Conservation (phyloP, 2,797 vertebrate genomes). For the Darevskia nairensis region DNA sequence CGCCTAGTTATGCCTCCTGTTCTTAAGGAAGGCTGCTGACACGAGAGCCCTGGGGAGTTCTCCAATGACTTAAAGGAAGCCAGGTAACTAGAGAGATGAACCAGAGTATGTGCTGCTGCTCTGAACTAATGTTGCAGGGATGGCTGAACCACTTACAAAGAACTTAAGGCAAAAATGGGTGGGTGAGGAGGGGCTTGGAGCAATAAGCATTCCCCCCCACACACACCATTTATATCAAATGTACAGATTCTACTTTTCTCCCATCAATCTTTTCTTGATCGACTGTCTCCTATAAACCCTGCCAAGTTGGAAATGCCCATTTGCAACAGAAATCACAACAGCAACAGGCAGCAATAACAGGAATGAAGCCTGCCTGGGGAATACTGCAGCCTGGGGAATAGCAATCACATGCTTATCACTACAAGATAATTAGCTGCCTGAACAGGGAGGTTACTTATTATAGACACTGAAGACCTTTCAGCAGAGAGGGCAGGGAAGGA, state of each 20-base stretch:
- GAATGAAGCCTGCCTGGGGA: background rate
- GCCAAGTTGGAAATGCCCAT: background rate
- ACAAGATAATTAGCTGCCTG: background rate
- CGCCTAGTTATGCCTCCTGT: background rate
- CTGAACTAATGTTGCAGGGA: background rate
- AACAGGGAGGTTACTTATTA: slow-evolving; percentile 14
- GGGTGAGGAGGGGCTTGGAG: background rate
- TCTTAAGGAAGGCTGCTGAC: background rate
- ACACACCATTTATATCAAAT: background rate
- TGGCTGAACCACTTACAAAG: background rate
- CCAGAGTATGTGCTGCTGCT: fast-evolving
- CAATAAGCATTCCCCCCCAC: background rate
- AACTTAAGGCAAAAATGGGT: background rate
- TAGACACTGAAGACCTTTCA: background rate
- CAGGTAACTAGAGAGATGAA: slow-evolving; percentile 1
- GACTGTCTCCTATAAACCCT: background rate
- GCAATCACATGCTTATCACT: background rate
- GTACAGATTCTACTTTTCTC: background rate
- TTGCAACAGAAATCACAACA: background rate
- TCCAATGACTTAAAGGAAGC: slow-evolving; percentile 6
- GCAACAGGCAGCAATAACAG: background rate
- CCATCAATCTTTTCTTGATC: background rate
- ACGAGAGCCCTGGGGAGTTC: background rate
- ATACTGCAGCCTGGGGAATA: background rate
- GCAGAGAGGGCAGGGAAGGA: background rate